Base-by-base conservation (phyloP, 37 sponge, comb jelly and placozoan species). In the Chondrosia reniformis region DNA sequence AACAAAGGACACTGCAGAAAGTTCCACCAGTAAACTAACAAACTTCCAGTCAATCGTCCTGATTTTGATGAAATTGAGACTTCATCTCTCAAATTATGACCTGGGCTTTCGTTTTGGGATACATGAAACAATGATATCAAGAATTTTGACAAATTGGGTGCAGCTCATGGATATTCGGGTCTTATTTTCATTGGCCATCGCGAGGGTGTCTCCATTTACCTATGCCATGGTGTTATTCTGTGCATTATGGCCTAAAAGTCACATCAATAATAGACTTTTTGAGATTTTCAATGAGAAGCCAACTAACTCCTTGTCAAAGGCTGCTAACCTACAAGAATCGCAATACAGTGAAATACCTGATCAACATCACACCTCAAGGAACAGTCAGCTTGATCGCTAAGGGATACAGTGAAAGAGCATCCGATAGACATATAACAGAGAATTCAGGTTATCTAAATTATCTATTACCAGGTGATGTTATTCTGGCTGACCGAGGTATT, bases 401-500 rank as follows among this genome's bases (percentile, higher is more conserved):
- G 19, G 67, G 62, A 30, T 88, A 86, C 82, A 80, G 93, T 52
- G 93, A 89, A 3, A 40, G 86, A 45, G 75, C 49, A 0, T 80
- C 84, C 75, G 93, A 92, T 45, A 92, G 85, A 58, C 67, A 79
- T 38, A 28, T 92, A 5, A 85, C 93, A 30, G 86, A 85, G 30
- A 77, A 85, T 67, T 89, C 77, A 40, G 84, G 86, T 0, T 49
- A 86, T 1, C 75, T 93, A 1, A 3, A 64, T 15, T 75, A 93
- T 2, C 65, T 93, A 1, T 10, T 83, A 7, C 89, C 90, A 77
- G 93, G 93, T n/a, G 93, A 93, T 57, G 55, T 83, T 2, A 62
- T 93, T 0, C 24, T 89, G 33, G 89, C 90, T 24, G 89, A 93
- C 33, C 44, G 93, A 61, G 89, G 93, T 1, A 89, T 93, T 34